A percentile compares a stretch with the other conserved stretches of the same genome.
phyloP scores from a whole-genome alignment of 2,797 vertebrate species.

The Rhinella marina region DNA sequence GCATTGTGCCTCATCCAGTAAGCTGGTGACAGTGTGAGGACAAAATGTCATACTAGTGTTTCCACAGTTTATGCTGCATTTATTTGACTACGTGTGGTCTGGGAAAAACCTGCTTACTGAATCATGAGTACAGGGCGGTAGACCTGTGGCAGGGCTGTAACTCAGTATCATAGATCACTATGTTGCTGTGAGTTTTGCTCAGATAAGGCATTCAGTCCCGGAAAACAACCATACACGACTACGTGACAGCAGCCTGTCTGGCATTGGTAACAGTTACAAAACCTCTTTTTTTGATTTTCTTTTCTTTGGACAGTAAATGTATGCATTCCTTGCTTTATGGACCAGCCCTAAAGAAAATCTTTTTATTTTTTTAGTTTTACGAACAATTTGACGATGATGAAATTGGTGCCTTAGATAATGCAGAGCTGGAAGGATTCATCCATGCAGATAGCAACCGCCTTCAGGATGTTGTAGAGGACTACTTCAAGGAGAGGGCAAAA shows the following conservation, averaged over 20 bases:
- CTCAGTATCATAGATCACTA: no score
- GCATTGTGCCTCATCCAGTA: background rate
- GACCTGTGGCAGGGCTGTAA: no score
- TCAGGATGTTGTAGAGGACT: conserved; percentile 89
- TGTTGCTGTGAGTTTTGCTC: no score
- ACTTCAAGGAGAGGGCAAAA: conserved; percentile 86
- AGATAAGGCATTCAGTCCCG: no score
- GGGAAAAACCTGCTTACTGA: no score
- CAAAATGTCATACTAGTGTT: background rate
- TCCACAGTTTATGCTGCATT: background rate
- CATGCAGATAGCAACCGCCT: conserved; percentile 82
- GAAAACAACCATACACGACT: no score
- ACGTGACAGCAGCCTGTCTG: no score
- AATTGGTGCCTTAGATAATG: conserved; percentile 94
- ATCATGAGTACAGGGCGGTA: no score
- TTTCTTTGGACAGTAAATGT: no score
- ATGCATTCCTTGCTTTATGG: background rate
- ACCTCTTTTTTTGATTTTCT: no score
- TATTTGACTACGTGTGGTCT: no score
- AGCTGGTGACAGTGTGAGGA: background rate
- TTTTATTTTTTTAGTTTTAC: conserved; percentile 80
- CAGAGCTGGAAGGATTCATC: conserved; percentile 92
- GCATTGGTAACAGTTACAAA: no score
- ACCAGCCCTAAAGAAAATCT: background rate
- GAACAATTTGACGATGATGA: conserved; percentile 96